Base-by-base conservation (phyloP, 2,797 vertebrate species). In the Melanotaenia boesemani region DNA sequence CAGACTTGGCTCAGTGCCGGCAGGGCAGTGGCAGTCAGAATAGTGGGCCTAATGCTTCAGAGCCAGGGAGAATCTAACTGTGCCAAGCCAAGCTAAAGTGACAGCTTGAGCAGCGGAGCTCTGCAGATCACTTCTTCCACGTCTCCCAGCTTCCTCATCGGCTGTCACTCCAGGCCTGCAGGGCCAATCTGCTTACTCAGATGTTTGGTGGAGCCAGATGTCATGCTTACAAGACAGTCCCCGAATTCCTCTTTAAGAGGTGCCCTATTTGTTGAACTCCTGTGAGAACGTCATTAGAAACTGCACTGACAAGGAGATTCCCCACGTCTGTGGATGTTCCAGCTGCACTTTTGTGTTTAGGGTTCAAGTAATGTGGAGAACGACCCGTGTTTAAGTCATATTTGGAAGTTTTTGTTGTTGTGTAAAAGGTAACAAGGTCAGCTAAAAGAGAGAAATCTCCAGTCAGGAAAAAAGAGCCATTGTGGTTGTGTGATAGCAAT, bases 131-230 rank as follows among this genome's bases (percentile, higher is more conserved):
- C 67, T 84, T 86, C 86, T 85, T 83, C 79, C 82, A 77, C 84
- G 83, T 92, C 91, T 88, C 87, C 88, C 86, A 80, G 82, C 88
- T 84, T 91, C 87, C 86, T 89, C 83, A 65, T 88, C 81, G 73
- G 70, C 88, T 90, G 89, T 86, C 89, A 84, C 87, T 78, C 78
- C 82, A 72, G 89, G 84, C 88, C 90, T 82, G 79, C 85, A 81
- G 89, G 89, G 89, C 89, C 91, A 90, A 91, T 93, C 89, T 94
- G 93, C 91, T 92, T 90, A 86, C 83, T 94, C 91, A 88, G 87
- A 92, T 94, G 92, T 93, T 92, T 87, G 85, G 75, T 86, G 85
- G 78, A 91, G 89, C 89, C 91, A 90, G 91, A 92, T 92, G 88
- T 88, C 89, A 74, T 44, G 76, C 85, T 90, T 82, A 72, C 83